Base-by-base conservation (phyloP, 2,888 invertebrate species). In the Amphimallon solstitiale region DNA sequence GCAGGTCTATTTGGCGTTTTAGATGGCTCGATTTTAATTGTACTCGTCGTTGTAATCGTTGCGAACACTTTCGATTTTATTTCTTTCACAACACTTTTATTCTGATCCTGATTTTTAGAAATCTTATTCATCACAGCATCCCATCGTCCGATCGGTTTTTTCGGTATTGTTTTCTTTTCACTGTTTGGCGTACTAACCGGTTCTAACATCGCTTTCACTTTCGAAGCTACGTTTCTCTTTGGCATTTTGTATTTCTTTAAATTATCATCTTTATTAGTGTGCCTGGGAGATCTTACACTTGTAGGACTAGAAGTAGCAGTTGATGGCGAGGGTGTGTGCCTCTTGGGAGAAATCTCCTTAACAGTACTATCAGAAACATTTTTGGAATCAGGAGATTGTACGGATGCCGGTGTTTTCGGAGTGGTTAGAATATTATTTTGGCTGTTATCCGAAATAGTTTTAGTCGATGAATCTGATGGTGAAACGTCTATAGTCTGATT, bases 101-200 rank as follows among this genome's bases (percentile, higher is more conserved):
- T 85, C 75, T 89, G 88, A 74, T 92, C 91, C 74, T 90, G 88
- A 67, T 88, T 89, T 71, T 89, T 89, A 45, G 90, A 89, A 68
- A 93, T 92, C 81, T 92, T 92, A 81, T 90, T 92, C 88, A 92
- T 90, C 54, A 95, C 94, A 59, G 91, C 89, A 77, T 94, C 94
- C 88, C 95, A 93, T 72, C 92, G 88, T 15, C 91, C 90, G 2
- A 87, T 87, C 1, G 85, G 81, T 52, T 85, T 83, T 75, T 88
- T 87, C 2, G 81, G 78, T 43, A 69, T 72, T 17, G 85, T 86
- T 72, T 88, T 87, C 61, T 83, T 78, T 71, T 85, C 86, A 75
- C 88, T 88, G 71, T 86, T 81, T 72, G 83, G 85, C 74, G 89
- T 89, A 73, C 87, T 82, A 74, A 84, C 86, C 12, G 85, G 81